Base-by-base conservation (phyloP, 2,797 vertebrate species). In the Myotis myotis region DNA sequence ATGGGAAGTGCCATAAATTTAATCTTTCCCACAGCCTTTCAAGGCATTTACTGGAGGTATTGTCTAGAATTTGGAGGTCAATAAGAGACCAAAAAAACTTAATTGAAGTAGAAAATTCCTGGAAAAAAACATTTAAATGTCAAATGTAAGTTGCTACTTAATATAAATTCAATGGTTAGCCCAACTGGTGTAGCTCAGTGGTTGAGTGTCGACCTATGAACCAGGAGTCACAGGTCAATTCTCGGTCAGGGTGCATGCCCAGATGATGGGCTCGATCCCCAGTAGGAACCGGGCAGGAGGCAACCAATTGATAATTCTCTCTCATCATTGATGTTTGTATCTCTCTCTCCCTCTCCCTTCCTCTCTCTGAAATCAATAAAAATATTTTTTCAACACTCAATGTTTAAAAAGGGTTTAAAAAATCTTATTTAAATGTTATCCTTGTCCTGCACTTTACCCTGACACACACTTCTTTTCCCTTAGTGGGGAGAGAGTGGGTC, bases 1-100 rank as follows among this genome's bases (percentile, higher is more conserved):
- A 62, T 3, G 33, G 64, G 10, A 94, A 79, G 9, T 30, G 9
- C 30, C 25, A 71, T 36, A 76, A 44, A 44, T 22, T 75, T 33
- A 81, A 76, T 16, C 25, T 70, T 91, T 85, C 83, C 76, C 89
- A 64, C 3, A 92, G 38, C 87, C 53, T 70, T 76, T 95, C 38
- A 75, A 66, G 25, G n/a, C 47, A 85, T 85, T 91, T 49, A 57
- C 44, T 89, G 44, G 4, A 57, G 75, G 38, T 41, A 51, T 19
- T 66, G 8, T 38, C 49, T 60, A 76, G 33, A 87, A 80, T 30
- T 55, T 25, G 71, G 84, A 93, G 23, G 20, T 51, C 64, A 82
- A 25, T 41, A 36, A 68, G 44, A 78, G 49, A 75, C 36, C 28
- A 85, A 91, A 66, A 74, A 49, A 44, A 47, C 3, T 79, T 15